Conservation (phyloP, 2,888 invertebrate genomes). For the Pyrrhosoma nymphula region DNA sequence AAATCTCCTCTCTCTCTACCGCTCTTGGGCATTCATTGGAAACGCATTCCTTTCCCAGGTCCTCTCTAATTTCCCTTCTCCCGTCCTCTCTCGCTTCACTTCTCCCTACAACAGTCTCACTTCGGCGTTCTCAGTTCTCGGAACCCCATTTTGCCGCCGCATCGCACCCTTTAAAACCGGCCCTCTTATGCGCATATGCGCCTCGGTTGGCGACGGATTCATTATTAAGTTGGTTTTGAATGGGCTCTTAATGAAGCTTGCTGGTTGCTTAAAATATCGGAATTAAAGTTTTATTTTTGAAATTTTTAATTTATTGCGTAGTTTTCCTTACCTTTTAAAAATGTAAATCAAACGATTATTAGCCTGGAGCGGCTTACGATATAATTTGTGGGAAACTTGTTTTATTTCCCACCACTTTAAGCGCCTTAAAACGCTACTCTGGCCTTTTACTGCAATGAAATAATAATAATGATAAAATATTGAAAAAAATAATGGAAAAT, state of each 20-base stretch:
- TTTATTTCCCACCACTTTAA: too few species aligned
- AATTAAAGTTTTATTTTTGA: not conserved
- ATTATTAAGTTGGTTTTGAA: not conserved
- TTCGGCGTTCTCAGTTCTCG: not conserved
- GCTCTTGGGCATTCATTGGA: not conserved
- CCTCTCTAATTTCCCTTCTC: not conserved
- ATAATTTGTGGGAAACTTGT: too few species aligned
- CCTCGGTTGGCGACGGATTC: not conserved
- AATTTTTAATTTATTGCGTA: not conserved
- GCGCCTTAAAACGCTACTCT: too few species aligned
- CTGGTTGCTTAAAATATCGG: not conserved
- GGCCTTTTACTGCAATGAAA: too few species aligned
- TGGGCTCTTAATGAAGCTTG: not conserved
- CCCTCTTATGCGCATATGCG: not conserved
- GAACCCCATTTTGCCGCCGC: not conserved
- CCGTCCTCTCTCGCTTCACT: not conserved
- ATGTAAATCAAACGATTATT: too few species aligned
- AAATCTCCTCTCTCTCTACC: not conserved
- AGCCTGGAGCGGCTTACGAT: too few species aligned
- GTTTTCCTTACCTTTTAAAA: too few species aligned
- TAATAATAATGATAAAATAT: too few species aligned
- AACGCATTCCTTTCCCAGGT: not conserved
- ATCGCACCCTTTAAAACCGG: not conserved
- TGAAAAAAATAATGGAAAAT: too few species aligned
- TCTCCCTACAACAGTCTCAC: not conserved